These are phyloP conservation scores for Muscicapa striata DNA, from an alignment of 2,797 vertebrate genomes.

Conservation along the genomic window DNA sequence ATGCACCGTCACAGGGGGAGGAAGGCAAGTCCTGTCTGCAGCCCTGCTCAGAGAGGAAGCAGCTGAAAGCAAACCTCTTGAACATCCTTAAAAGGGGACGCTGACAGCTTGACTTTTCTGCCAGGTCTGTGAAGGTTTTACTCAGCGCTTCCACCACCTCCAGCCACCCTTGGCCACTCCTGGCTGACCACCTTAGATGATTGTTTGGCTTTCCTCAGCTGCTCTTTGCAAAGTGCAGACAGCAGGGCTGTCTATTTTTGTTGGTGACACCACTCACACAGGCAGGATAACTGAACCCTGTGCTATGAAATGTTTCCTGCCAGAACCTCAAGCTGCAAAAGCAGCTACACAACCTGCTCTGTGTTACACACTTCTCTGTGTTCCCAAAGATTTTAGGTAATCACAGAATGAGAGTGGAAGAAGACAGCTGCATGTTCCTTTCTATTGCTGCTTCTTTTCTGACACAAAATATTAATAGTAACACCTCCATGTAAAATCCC, in stretches of 20 bases:
- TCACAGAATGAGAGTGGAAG: not conserved
- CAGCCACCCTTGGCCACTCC: not conserved
- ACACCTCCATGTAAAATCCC: not conserved
- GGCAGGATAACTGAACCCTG: not conserved
- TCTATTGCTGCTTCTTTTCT: not conserved
- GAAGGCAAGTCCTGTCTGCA: conserved; percentile 26
- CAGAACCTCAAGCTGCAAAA: conserved; percentile 7
- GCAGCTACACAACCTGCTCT: not conserved
- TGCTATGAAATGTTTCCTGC: not conserved
- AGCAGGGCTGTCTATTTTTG: conserved; percentile 17
- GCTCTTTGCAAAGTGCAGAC: not conserved
- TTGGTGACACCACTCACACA: not conserved
- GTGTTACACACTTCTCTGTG: not conserved
- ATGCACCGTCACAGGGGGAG: conserved; percentile 15
- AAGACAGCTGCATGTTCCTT: not conserved
- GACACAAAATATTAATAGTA: not conserved
- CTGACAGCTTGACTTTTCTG: not conserved
- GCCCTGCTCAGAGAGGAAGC: conserved; percentile 52
- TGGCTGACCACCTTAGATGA: not conserved
- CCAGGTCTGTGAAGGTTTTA: conserved; percentile 13
- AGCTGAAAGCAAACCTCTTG: not conserved
- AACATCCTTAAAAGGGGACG: not conserved
- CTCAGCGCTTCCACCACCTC: not conserved
- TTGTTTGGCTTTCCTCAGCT: conserved; percentile 14
- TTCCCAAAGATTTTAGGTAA: not conserved